Conservation (phyloP, 2,113 vertebrate genomes). For the Eleginops maclovinus region DNA sequence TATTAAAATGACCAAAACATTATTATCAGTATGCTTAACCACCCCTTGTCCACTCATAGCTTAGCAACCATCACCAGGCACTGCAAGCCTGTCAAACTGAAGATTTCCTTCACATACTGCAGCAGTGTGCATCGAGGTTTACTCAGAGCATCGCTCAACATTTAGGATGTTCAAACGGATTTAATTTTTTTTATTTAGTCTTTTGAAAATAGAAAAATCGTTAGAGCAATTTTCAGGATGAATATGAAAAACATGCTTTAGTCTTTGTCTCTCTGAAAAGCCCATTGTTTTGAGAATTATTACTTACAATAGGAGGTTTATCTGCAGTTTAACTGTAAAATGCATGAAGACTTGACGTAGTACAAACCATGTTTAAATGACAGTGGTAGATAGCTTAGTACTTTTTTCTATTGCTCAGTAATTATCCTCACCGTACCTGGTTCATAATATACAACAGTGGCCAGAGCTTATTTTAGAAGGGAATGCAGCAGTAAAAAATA, state of each 20-base stretch:
- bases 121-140: not conserved
- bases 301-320: not conserved
- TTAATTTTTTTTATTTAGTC: not conserved
- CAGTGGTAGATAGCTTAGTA: not conserved
- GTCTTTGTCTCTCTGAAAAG: not conserved
- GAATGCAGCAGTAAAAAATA: too few relatives aligned
- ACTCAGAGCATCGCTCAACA: not conserved
- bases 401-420: not conserved
- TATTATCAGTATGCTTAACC: not conserved
- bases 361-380: too few relatives aligned
- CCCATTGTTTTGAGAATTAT: not conserved
- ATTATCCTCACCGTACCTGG: not conserved
- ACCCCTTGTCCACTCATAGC: too few relatives aligned
- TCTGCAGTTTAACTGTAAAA: not conserved
- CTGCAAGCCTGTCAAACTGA: not conserved
- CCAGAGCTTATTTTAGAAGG: not conserved
- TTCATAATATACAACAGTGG: not conserved
- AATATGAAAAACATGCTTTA: not conserved
- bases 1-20: not conserved
- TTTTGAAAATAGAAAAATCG: not conserved
- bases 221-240: not conserved
- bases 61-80: not conserved
- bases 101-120: not conserved
- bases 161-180: not conserved
- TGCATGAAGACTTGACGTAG: not conserved